Base-by-base conservation (phyloP, 2,888 invertebrate genomes). In the Pinctada fucata region DNA sequence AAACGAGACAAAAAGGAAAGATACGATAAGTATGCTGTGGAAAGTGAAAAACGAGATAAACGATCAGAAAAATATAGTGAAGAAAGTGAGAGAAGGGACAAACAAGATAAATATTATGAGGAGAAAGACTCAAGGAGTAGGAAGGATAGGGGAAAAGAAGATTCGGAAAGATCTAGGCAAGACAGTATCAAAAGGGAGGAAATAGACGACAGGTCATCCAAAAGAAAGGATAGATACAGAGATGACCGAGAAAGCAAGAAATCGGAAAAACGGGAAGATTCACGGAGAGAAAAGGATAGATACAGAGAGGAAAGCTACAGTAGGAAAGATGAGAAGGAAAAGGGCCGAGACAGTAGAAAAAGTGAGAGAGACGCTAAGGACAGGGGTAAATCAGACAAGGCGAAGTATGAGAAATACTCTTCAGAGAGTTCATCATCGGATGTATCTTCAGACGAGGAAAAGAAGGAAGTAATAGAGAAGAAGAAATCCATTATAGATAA, bases 181-280 rank as follows among this genome's bases (percentile, higher is more conserved):
- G 2, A 63, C 48, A 45, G 79, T 69, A 48, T 75, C 78, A 52
- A 75, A 79, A 10, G 80, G 78, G 10, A 80, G 78, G n/a, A 66
- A 63, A 81, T 82, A 51, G 80, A 82, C 73, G 82, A 82, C 50
- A 79, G 72, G 64, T 16, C 16, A 10, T 16, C 16, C 8, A 58
- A 58, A 10, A 58, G 58, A 58, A 10, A 58, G 58, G 8, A 10
- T 13, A 10, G 58, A 58, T 13, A 58, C 58, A 58, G 58, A 58
- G 13, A 58, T 10, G 13, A 10, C 1, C 0, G 13, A 58, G 58
- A 1, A 0, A 58, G 13, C 58, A 58, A 58, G 6, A 13, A 58
- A 6, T 58, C 6, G 1, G 13, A 58, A 0, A 58, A 13, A 58
- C 1, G 58, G 6, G 6, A 13, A 58, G 13, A 13, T 58, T 58